phyloP scores from a whole-genome alignment of 2,888 invertebrate species.

The Thyatira batis region DNA sequence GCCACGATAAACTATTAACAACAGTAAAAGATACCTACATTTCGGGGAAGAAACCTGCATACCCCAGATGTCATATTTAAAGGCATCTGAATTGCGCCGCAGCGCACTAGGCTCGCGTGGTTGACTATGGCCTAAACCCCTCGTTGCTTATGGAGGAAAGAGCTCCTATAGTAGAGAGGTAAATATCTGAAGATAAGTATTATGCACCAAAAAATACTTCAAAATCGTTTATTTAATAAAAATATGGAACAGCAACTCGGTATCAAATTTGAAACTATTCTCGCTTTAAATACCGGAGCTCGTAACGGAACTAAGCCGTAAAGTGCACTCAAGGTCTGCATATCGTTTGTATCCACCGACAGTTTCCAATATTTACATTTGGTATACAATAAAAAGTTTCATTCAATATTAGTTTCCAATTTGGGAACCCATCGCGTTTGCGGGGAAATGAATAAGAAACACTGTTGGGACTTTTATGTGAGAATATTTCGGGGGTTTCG shows the following conservation, averaged over 20 bases:
- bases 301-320: background rate
- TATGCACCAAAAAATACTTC: too few species aligned
- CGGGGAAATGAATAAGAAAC: constrained; percentile 21
- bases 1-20: too few species aligned
- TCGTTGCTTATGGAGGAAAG: too few species aligned
- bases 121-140: too few species aligned
- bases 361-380: constrained; percentile 27
- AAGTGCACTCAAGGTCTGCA: constrained; percentile 13
- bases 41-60: too few species aligned
- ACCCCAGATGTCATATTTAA: too few species aligned
- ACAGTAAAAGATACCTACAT: too few species aligned
- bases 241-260: background rate
- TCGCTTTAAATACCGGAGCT: constrained; percentile 10
- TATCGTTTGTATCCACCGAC: constrained; percentile 37
- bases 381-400: constrained; percentile 49
- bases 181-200: too few species aligned
- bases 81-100: too few species aligned
- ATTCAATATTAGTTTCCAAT: constrained; percentile 60
- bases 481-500: background rate
- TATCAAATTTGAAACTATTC: background rate
- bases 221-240: background rate
- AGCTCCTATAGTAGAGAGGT: too few species aligned
- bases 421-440: constrained; percentile 38
- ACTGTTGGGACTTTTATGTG: constrained; percentile 2
- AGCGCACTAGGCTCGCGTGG: too few species aligned